Base-by-base conservation (phyloP, 2,888 invertebrate genomes). In the Halocaridina rubra region DNA sequence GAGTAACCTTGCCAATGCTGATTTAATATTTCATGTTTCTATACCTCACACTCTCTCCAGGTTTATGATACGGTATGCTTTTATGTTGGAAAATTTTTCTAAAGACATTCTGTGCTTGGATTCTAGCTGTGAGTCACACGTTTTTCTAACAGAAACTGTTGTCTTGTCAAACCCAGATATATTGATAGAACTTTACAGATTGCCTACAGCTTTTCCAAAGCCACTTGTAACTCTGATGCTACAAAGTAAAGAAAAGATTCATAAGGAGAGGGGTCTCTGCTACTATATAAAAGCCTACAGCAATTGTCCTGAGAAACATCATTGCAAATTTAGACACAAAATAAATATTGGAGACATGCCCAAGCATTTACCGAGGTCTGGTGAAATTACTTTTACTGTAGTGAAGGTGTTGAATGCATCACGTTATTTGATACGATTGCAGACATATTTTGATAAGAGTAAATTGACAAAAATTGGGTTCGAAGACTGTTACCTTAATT, bases 201-300 rank as follows among this genome's bases (percentile, higher is more conserved):
- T 86, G 5, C 33, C 74, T 72, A 33, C 53, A 7, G 27, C 64
- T 19, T 22, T 84, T 29, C 79, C 84, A 7, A 4, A 39, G 22
- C 74, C 79, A n/a, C 13, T 82, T n/a, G 22, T 27, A 19, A 2
- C 10, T 32, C 16, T 53, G 32, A 72, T 22, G 19, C 10, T 39
- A 13, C 1, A 10, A 32, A 30, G n/a, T 1, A 19, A 22, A 19
- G 69, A 19, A 16, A 78, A 39, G 10, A 4, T 32, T 22, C 59
- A 13, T 8, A 32, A 72, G 22, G 4, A 67, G 27, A 69, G 13
- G 1, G 71, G 77, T 22, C 22, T 88, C 5, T 88, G 88, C 74
- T 82, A 88, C 30, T 86, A 81, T 71, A 53, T 86, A 5, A 88
- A 88, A 72, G 86, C 88, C 7, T 86, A 84, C 39, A 86, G 88